These are phyloP conservation scores for Acleris cristana DNA, from an alignment of 2,888 invertebrate species.

Conservation along the genomic window DNA sequence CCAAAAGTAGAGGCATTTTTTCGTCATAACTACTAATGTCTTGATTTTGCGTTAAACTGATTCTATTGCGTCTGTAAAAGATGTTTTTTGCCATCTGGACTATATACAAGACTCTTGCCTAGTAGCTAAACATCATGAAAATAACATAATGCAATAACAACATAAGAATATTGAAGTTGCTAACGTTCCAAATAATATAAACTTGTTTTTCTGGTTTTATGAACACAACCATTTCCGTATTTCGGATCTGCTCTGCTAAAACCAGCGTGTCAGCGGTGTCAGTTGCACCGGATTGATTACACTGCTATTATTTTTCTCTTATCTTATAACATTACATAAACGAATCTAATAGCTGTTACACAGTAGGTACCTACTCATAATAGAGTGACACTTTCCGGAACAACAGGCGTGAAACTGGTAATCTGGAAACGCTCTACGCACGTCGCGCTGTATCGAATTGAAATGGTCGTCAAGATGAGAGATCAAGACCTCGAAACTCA, in stretches of 20 bases:
- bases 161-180: no score
- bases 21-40: constrained; percentile 3
- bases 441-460: no score
- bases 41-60: neutral
- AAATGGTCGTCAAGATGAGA: no score
- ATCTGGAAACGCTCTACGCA: no score
- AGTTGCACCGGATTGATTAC: constrained; percentile 25
- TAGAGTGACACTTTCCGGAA: neutral
- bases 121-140: no score
- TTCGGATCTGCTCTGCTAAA: constrained; percentile 8
- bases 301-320: constrained; percentile 9
- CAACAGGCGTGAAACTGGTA: no score
- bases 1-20: neutral
- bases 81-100: constrained; percentile 1
- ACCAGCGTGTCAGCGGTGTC: constrained; percentile 27
- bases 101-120: constrained; percentile 3
- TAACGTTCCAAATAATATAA: neutral
- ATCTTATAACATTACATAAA: constrained; percentile 24
- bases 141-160: no score
- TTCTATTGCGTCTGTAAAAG: neutral
- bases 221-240: constrained; percentile 21
- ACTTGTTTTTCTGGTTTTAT: neutral
- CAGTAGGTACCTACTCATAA: neutral
- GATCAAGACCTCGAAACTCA: no score
- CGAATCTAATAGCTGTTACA: neutral